Conservation (phyloP, 1,140 invertebrate species). For the Lamellibrachia luymesi region DNA sequence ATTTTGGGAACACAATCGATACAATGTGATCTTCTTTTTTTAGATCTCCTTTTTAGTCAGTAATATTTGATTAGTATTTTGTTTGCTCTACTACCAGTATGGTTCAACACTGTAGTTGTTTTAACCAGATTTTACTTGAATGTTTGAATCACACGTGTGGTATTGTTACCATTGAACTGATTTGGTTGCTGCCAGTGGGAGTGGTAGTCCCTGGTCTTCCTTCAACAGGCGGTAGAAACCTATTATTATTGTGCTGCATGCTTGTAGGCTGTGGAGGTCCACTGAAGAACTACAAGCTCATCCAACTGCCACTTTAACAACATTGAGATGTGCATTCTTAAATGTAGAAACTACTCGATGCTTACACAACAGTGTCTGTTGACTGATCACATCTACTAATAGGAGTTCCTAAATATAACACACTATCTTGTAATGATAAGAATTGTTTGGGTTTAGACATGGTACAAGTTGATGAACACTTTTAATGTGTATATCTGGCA, state of each 20-base stretch:
- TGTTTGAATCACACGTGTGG: neutral
- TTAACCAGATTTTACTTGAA: conserved; percentile 5
- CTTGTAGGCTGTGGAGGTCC: neutral
- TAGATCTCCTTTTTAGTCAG: neutral
- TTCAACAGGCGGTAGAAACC: too few relatives aligned
- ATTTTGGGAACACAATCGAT: neutral
- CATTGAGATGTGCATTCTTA: too few relatives aligned
- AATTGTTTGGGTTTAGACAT: neutral
- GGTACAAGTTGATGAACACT: neutral
- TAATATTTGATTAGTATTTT: neutral
- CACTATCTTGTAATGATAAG: neutral
- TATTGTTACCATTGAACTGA: neutral
- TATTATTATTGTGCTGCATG: neutral
- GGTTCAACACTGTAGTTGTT: neutral
- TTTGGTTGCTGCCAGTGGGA: neutral
- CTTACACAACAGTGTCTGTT: too few relatives aligned
- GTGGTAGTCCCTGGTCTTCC: neutral
- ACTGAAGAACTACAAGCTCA: neutral
- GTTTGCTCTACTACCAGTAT: neutral
- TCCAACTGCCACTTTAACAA: neutral
- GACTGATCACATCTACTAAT: neutral
- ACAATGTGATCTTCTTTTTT: neutral
- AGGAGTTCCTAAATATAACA: neutral
- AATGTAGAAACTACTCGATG: too few relatives aligned
- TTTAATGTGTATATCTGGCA: neutral